Conservation (phyloP, 1,140 invertebrate species). For the Penaeus japonicus region DNA sequence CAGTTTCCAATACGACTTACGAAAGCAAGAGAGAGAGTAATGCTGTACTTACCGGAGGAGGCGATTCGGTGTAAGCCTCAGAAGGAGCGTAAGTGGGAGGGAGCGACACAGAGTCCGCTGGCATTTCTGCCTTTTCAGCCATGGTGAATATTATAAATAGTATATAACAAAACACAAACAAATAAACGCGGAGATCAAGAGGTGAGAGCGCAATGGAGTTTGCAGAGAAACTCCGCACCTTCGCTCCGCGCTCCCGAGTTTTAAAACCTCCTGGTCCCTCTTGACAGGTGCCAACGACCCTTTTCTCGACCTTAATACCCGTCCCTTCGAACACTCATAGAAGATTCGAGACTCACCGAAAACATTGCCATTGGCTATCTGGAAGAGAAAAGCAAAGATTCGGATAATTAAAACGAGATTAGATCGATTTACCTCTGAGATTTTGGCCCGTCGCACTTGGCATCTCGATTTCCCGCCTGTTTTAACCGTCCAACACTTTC, state of each 20-base stretch:
- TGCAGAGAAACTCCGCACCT: not conserved
- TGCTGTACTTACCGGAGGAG: constrained; percentile 47
- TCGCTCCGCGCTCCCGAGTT: not conserved
- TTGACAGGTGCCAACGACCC: not conserved
- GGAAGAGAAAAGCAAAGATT: no score
- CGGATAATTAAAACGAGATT: no score
- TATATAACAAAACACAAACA: not conserved
- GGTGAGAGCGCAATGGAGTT: not conserved
- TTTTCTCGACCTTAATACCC: not conserved
- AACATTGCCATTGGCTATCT: no score
- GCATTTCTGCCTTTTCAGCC: constrained; percentile 35
- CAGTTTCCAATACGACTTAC: no score
- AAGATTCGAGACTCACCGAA: no score
- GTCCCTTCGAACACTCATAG: no score
- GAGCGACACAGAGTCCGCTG: constrained; percentile 43
- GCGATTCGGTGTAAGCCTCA: constrained; percentile 48
- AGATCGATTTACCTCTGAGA: no score
- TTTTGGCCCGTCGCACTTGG: no score
- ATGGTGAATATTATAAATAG: constrained; percentile 21
- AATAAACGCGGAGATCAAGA: not conserved
- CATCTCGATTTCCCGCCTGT: no score
- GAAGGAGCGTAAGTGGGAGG: constrained; percentile 46
- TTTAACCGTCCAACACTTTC: no score
- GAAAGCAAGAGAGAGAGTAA: no score
- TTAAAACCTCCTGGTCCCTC: not conserved